phyloP scores from a whole-genome alignment of 2,113 vertebrate species.

The Hemibagrus wyckioides region DNA sequence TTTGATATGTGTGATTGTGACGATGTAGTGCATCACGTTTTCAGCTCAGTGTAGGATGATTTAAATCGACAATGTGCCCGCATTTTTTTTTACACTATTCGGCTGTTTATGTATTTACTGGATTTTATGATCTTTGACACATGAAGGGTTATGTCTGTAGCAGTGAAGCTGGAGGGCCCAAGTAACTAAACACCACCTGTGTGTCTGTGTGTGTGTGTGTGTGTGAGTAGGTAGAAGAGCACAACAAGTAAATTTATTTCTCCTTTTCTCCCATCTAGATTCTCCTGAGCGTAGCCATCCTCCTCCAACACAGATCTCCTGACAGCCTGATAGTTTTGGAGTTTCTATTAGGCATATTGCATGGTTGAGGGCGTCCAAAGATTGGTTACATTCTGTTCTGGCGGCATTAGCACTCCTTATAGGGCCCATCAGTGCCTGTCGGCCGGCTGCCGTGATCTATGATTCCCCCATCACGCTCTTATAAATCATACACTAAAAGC shows the following conservation, averaged over 20 bases:
- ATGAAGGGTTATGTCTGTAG: slow-evolving; percentile 6
- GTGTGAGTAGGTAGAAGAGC: neutral
- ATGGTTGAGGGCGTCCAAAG: slow-evolving; percentile 81
- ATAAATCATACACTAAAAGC: slow-evolving; percentile 85
- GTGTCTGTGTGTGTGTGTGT: neutral
- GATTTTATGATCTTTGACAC: slow-evolving; percentile 59
- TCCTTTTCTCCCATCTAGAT: slow-evolving; percentile 39
- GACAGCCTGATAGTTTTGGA: slow-evolving; percentile 78
- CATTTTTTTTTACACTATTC: slow-evolving; percentile 41
- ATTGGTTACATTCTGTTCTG: slow-evolving; percentile 85
- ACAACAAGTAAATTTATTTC: slow-evolving; percentile 76
- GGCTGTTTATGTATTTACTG: slow-evolving; percentile 57
- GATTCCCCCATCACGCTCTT: slow-evolving; percentile 77
- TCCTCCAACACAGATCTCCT: slow-evolving; percentile 49
- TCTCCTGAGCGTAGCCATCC: slow-evolving; percentile 31
- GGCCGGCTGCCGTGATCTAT: slow-evolving; percentile 78
- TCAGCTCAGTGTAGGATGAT: slow-evolving; percentile 64
- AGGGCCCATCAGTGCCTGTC: slow-evolving; percentile 79
- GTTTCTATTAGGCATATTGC: slow-evolving; percentile 82
- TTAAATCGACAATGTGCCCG: slow-evolving; percentile 61
- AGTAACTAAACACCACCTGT: neutral
- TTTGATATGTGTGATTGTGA: slow-evolving; percentile 85
- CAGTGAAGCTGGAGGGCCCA: slow-evolving; percentile 14
- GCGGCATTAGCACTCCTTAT: slow-evolving; percentile 76
- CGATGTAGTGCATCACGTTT: slow-evolving; percentile 78